A percentile compares a stretch with the other conserved stretches of the same genome.
Conservation (phyloP, 2,113 vertebrate genomes). For the Chlamydotis undulata region DNA sequence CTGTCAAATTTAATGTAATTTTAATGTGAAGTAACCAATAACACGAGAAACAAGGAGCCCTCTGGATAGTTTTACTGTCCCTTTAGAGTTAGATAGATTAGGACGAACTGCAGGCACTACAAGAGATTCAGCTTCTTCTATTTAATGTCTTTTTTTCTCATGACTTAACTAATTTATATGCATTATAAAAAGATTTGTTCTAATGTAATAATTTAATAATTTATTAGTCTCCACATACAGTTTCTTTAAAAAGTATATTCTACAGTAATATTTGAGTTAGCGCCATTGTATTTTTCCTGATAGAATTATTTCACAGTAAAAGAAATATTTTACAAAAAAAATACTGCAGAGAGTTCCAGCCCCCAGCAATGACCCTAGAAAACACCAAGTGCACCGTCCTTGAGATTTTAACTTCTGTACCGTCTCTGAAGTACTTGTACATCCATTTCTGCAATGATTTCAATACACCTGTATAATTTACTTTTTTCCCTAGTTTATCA, state of each 20-base stretch:
- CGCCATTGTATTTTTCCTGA: background rate
- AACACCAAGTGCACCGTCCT: fast-evolving
- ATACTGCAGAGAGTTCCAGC: background rate
- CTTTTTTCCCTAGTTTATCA: background rate
- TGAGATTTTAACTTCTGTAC: background rate
- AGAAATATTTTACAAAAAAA: background rate
- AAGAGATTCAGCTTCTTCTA: background rate
- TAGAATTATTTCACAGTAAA: background rate
- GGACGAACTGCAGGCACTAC: fast-evolving
- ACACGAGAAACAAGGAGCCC: background rate
- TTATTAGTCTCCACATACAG: background rate
- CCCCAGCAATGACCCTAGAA: background rate
- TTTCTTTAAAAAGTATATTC: background rate
- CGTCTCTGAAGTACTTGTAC: background rate
- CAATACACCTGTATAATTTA: background rate
- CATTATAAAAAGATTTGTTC: background rate
- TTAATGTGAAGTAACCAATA: background rate
- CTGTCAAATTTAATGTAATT: background rate
- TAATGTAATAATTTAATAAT: background rate
- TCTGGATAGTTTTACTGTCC: background rate
- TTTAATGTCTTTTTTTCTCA: background rate
- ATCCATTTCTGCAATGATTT: background rate
- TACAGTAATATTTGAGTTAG: background rate
- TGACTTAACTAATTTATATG: background rate
- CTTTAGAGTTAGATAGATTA: background rate